phyloP scores from a whole-genome alignment of 2,797 vertebrate genomes.

The Clarias fuscus region DNA sequence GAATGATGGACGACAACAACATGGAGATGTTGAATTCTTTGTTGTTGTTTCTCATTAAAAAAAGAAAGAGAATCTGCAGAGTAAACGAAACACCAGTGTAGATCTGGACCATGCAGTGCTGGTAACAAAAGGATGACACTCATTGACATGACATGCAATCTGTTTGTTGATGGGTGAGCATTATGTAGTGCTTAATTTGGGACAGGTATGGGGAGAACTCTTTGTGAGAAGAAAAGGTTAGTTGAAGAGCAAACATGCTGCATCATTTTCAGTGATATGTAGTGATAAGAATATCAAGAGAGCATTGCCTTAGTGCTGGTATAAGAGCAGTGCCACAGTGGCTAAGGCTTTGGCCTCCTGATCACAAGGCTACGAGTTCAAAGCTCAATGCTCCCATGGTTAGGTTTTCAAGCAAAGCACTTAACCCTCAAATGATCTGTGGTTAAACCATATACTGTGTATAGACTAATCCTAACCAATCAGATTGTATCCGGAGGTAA shows the following conservation, averaged over 20 bases:
- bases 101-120: neutral
- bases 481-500: neutral
- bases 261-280: neutral
- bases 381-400: neutral
- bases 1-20: no score
- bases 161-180: neutral
- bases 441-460: neutral
- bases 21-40: no score
- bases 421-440: neutral
- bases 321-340: neutral
- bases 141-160: neutral
- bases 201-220: neutral
- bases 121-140: neutral
- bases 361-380: neutral
- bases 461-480: neutral
- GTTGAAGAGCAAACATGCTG: neutral
- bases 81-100: neutral
- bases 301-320: neutral
- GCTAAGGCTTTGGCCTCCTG: neutral
- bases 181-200: neutral
- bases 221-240: neutral
- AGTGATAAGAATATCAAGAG: no score
- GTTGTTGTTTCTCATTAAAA: no score
- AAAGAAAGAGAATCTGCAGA: neutral
- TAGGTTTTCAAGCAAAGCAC: neutral